Conservation (phyloP, 2,888 invertebrate species). For the Metalampra italica region DNA sequence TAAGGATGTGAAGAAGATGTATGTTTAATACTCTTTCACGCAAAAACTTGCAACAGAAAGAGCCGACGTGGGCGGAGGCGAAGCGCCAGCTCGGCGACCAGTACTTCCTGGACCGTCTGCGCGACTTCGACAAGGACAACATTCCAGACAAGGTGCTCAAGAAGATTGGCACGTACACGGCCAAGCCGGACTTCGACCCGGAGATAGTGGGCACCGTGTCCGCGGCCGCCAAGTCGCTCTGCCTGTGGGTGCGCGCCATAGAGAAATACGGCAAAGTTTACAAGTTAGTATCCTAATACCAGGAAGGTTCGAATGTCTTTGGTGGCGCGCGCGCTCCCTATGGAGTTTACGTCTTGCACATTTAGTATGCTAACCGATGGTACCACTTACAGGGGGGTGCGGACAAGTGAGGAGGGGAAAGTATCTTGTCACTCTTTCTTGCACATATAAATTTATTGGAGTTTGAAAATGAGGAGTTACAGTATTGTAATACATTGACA, state of each 20-base stretch:
- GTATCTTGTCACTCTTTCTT: no score
- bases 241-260: constrained; percentile 94
- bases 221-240: constrained; percentile 90
- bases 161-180: constrained; percentile 87
- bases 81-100: constrained; percentile 91
- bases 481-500: no score
- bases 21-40: no score
- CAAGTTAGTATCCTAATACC: constrained; percentile 72
- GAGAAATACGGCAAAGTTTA: constrained; percentile 94
- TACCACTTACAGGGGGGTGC: no score
- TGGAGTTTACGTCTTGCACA: no score
- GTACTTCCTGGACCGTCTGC: constrained; percentile 86
- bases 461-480: no score
- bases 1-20: no score
- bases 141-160: constrained; percentile 89
- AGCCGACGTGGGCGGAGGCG: constrained; percentile 92
- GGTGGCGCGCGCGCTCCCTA: no score
- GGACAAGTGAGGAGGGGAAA: no score
- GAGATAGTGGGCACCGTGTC: constrained; percentile 92
- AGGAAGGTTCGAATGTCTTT: no score
- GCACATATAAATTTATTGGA: no score
- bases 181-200: constrained; percentile 91
- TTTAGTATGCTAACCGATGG: no score
- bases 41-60: constrained; percentile 75
- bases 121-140: constrained; percentile 93